Conservation (phyloP, 2,113 vertebrate species). For the Apodemus speciosus region DNA sequence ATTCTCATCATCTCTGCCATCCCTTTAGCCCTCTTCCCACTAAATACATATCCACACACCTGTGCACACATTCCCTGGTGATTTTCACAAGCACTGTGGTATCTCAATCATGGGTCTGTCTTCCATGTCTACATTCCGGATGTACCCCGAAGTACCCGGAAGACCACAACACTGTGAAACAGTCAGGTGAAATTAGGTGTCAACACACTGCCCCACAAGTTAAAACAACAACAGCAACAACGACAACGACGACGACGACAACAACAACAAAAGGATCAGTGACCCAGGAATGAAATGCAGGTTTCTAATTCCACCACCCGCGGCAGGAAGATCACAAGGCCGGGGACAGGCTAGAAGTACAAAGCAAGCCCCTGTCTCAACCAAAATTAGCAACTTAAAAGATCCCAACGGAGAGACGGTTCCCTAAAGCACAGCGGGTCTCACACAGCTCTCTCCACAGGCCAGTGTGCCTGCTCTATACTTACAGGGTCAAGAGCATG, state of each 20-base stretch:
- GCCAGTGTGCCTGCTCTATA: neutral
- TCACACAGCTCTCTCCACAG: neutral
- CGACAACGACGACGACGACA: too few relatives aligned
- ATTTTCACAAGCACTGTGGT: constrained; percentile 3
- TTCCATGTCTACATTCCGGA: neutral
- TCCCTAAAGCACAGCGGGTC: neutral
- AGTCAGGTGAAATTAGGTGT: constrained; percentile 13
- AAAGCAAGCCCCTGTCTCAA: neutral
- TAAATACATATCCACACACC: neutral
- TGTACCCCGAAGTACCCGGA: constrained; percentile 4
- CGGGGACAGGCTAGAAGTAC: neutral
- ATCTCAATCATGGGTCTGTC: neutral
- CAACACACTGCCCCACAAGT: neutral
- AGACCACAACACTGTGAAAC: neutral
- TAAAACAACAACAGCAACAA: neutral
- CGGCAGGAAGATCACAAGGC: neutral
- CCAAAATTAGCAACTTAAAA: neutral
- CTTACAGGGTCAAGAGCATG: neutral
- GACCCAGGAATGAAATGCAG: neutral
- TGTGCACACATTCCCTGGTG: constrained; percentile 2
- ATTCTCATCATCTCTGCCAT: neutral
- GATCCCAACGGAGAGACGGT: neutral
- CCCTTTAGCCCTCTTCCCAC: neutral
- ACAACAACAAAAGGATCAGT: neutral
- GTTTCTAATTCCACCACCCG: neutral